Evolutionary conservation across 2,113 vertebrate genomes (phyloP).

Genomic region (Myiozetetes cayanensis): DNA sequence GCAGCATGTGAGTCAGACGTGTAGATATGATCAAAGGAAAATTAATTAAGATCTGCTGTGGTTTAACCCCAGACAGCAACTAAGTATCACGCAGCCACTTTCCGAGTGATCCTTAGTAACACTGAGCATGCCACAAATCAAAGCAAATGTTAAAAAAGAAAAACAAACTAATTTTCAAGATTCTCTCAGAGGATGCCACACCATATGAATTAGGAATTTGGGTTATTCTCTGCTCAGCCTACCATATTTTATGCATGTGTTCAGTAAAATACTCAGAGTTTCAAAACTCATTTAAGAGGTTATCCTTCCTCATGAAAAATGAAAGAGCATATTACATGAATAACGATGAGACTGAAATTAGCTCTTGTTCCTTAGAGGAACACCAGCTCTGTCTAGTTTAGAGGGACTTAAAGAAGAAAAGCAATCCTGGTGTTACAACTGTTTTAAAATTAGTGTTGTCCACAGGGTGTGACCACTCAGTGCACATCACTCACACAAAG

Average conservation of each 20-base stretch:
- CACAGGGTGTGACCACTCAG: background rate
- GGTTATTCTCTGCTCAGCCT: slow-evolving; percentile 13
- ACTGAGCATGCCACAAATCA: background rate
- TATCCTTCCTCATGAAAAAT: slow-evolving; percentile 41
- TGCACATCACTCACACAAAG: background rate
- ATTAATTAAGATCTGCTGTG: background rate
- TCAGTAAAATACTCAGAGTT: slow-evolving; percentile 39
- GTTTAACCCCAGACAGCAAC: background rate
- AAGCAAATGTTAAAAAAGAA: slow-evolving; percentile 16
- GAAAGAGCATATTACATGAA: background rate
- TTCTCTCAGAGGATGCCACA: background rate
- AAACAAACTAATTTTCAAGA: background rate
- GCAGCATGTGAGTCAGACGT: background rate
- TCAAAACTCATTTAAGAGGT: slow-evolving; percentile 31
- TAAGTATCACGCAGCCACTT: background rate
- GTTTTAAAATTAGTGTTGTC: background rate
- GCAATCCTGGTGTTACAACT: rapidly evolving
- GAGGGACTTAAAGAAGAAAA: background rate
- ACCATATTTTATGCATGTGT: background rate
- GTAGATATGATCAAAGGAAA: background rate
- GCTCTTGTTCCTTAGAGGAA: background rate
- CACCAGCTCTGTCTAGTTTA: background rate
- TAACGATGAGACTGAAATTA: slow-evolving; percentile 30
- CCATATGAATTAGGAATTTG: background rate
- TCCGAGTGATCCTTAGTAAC: background rate